Evolutionary conservation across 2,888 invertebrate species (phyloP).

Genomic region (Drosophila quinaria): DNA sequence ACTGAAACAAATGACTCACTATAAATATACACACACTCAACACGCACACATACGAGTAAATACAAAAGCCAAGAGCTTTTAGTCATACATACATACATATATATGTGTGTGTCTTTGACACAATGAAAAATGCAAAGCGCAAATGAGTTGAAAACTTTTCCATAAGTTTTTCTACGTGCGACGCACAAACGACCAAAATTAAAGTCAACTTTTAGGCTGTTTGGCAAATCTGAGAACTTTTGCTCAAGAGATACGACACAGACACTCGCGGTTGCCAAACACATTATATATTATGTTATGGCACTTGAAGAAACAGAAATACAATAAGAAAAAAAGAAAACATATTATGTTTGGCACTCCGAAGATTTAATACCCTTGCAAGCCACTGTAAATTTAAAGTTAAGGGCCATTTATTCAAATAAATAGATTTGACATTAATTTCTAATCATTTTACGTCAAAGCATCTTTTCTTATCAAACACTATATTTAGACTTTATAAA

Average conservation of each 20-base stretch:
- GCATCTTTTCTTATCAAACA: too few relatives aligned
- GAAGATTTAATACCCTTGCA: background rate
- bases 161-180: constrained; percentile 66
- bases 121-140: constrained; percentile 73
- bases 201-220: constrained; percentile 67
- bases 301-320: constrained; percentile 35
- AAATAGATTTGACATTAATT: too few relatives aligned
- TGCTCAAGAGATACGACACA: constrained; percentile 44
- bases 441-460: too few relatives aligned
- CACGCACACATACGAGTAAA: background rate
- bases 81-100: background rate
- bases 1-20: constrained; percentile 73
- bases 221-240: constrained; percentile 60
- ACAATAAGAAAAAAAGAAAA: background rate
- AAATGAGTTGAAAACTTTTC: constrained; percentile 81
- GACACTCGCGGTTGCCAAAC: constrained; percentile 5
- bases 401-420: too few relatives aligned
- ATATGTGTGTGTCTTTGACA: constrained; percentile 48
- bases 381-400: too few relatives aligned
- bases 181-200: constrained; percentile 50
- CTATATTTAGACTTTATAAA: too few relatives aligned
- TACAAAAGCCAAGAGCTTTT: constrained; percentile 23
- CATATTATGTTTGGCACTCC: background rate
- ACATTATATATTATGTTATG: constrained; percentile 20
- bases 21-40: constrained; percentile 62